These are phyloP conservation scores for Acanthococcus lagerstroemiae DNA, from an alignment of 2,888 invertebrate species.

Conservation along the genomic window DNA sequence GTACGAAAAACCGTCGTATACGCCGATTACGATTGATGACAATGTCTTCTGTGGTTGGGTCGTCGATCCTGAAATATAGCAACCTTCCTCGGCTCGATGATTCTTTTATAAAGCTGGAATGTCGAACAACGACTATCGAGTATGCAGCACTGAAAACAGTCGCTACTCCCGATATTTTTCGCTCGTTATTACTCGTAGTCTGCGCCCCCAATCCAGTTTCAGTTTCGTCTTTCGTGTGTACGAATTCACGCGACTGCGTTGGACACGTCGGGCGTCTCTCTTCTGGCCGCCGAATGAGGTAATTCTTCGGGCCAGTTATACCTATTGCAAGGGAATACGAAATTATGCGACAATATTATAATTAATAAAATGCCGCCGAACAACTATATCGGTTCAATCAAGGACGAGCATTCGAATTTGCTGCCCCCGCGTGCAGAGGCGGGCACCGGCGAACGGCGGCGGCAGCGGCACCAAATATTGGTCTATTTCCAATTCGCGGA, in stretches of 20 bases:
- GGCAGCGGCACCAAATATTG: no score
- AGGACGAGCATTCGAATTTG: no score
- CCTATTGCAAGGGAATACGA: no score
- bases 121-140: background rate
- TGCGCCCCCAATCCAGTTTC: background rate
- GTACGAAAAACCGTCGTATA: background rate
- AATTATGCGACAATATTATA: no score
- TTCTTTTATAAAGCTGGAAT: slow-evolving; percentile 9
- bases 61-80: slow-evolving; percentile 24
- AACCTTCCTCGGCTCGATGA: background rate
- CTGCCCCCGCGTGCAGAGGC: no score
- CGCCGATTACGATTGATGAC: background rate
- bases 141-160: background rate
- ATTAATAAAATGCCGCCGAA: no score
- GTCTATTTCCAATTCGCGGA: no score
- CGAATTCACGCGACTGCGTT: slow-evolving; percentile 6
- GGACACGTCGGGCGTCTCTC: no score
- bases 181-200: slow-evolving; percentile 4
- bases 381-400: no score
- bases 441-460: no score
- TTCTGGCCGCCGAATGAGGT: no score
- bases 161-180: slow-evolving; percentile 4
- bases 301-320: no score
- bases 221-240: background rate
- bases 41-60: slow-evolving; percentile 2